These are phyloP conservation scores for Streptopelia turtur DNA, from an alignment of 2,797 vertebrate genomes.

Conservation along the genomic window DNA sequence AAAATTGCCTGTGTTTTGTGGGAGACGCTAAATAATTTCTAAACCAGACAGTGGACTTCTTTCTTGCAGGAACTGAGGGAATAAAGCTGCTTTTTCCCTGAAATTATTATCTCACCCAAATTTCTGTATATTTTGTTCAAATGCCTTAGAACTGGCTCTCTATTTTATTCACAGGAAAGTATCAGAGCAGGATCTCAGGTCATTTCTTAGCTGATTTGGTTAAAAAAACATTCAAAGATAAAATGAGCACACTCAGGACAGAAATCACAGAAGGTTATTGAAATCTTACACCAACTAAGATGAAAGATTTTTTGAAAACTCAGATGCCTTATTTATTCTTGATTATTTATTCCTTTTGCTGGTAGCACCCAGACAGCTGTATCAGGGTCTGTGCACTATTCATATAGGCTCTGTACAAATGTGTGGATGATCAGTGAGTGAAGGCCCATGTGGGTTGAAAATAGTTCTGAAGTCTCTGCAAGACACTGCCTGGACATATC, in stretches of 20 bases:
- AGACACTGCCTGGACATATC: not conserved
- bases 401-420: not conserved
- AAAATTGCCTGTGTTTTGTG: not conserved
- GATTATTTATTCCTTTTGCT: not conserved
- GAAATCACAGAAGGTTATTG: not conserved
- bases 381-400: not conserved
- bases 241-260: not conserved
- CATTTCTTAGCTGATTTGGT: not conserved
- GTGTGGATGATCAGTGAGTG: not conserved
- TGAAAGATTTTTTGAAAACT: not conserved
- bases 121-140: not conserved
- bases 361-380: not conserved
- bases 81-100: not conserved
- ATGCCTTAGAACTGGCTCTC: not conserved
- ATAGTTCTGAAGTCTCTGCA: not conserved
- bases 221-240: not conserved
- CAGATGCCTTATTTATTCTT: not conserved
- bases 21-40: not conserved
- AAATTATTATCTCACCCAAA: not conserved
- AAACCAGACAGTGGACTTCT: not conserved
- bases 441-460: not conserved
- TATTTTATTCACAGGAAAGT: constrained; percentile 13
- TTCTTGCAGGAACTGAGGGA: not conserved
- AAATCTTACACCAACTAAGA: not conserved
- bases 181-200: not conserved